A percentile compares a stretch with the other conserved stretches of the same genome.
These are phyloP conservation scores for Hyposoter didymator DNA, from an alignment of 2,888 invertebrate genomes.

Conservation along the genomic window DNA sequence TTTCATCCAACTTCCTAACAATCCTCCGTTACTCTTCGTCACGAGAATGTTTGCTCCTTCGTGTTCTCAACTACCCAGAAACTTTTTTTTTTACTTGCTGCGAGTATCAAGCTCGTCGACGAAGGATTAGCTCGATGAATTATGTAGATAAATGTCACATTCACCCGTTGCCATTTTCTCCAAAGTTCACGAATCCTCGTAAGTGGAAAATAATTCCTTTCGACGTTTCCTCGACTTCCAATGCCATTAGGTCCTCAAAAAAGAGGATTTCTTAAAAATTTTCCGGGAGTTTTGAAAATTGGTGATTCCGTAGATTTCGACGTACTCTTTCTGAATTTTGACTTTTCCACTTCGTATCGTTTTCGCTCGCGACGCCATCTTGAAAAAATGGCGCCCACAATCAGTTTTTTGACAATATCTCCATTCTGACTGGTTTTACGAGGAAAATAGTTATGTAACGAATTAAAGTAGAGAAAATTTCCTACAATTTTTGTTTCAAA, in stretches of 20 bases:
- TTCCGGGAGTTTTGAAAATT: too few relatives aligned
- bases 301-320: too few relatives aligned
- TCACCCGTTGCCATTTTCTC: neutral
- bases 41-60: neutral
- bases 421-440: too few relatives aligned
- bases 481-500: too few relatives aligned
- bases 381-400: too few relatives aligned
- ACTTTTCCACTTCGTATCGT: too few relatives aligned
- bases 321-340: too few relatives aligned
- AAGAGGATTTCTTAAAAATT: neutral
- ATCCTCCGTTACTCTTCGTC: neutral
- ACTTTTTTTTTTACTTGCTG: neutral
- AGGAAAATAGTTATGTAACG: too few relatives aligned
- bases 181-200: neutral
- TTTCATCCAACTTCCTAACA: neutral
- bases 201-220: neutral
- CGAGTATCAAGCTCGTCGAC: slow-evolving; percentile 38
- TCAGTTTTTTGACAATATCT: too few relatives aligned
- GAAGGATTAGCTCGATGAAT: slow-evolving; percentile 42
- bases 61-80: slow-evolving; percentile 7
- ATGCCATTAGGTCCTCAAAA: neutral
- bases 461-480: too few relatives aligned
- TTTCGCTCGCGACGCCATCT: too few relatives aligned
- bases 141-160: neutral
- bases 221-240: neutral